These are phyloP conservation scores for Leptodactylus fuscus DNA, from an alignment of 2,113 vertebrate species.

Conservation along the genomic window DNA sequence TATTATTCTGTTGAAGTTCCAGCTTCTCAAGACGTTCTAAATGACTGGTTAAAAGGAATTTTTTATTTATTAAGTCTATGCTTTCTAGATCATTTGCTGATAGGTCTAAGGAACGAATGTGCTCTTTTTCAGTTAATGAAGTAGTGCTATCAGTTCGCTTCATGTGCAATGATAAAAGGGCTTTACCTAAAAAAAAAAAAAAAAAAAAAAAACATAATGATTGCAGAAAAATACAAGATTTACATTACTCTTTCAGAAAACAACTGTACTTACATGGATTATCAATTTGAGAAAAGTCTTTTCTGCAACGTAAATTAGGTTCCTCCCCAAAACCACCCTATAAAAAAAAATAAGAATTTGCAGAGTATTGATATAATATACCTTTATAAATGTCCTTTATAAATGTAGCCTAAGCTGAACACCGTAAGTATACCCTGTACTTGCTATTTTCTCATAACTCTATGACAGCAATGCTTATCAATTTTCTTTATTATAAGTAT, in stretches of 20 bases:
- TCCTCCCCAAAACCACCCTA: constrained; percentile 42
- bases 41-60: constrained; percentile 74
- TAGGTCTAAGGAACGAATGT: constrained; percentile 88
- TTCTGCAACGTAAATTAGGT: constrained; percentile 18
- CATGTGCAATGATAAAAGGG: constrained; percentile 66
- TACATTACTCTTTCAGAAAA: not conserved
- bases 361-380: not conserved
- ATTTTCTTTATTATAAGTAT: too few species aligned
- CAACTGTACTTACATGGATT: constrained; percentile 23
- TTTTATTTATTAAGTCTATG: constrained; percentile 82
- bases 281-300: constrained; percentile 26
- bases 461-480: too few species aligned
- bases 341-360: not conserved
- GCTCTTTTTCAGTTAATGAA: constrained; percentile 80
- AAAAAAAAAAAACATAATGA: not conserved
- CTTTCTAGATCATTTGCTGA: constrained; percentile 91
- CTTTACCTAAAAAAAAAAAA: constrained; percentile 67
- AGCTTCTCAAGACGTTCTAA: constrained; percentile 84
- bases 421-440: too few species aligned
- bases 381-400: not conserved
- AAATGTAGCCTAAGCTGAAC: too few species aligned
- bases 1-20: constrained; percentile 90
- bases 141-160: constrained; percentile 76
- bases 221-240: not conserved
- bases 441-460: too few species aligned